Percentiles rank a stretch among this genome's conserved stretches.
phyloP scores from a whole-genome alignment of 2,797 vertebrate genomes.

The Lagorchestes hirsutus region DNA sequence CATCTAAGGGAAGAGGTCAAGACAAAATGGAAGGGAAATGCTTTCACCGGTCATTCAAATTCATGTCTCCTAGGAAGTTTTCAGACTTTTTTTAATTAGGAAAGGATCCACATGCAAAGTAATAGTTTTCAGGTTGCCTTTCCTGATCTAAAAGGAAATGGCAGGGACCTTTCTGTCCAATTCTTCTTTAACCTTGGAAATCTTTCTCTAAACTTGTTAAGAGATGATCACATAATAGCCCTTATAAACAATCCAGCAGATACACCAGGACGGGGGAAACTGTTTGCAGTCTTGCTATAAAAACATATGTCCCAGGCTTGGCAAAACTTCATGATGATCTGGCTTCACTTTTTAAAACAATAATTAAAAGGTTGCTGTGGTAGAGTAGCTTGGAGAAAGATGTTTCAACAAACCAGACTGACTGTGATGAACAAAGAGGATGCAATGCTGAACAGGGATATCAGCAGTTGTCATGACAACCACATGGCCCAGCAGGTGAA shows the following conservation, averaged over 20 bases:
- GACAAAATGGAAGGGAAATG: background rate
- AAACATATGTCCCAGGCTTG: background rate
- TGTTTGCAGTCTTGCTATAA: background rate
- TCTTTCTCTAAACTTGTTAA: background rate
- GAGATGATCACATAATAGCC: background rate
- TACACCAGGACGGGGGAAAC: rapidly evolving
- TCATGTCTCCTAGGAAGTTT: background rate
- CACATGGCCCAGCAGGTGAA: slow-evolving; percentile 70
- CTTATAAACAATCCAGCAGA: background rate
- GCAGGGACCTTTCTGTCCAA: background rate
- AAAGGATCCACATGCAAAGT: background rate
- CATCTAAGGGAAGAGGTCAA: background rate
- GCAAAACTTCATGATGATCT: background rate
- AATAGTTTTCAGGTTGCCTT: background rate
- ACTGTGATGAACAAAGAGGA: slow-evolving; percentile 45
- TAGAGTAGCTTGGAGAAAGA: slow-evolving; percentile 26
- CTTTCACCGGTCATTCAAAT: background rate
- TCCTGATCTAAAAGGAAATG: background rate
- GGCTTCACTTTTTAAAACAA: background rate
- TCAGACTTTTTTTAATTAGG: background rate
- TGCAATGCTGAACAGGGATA: slow-evolving; percentile 34
- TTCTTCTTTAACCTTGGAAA: background rate
- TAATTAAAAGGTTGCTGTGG: background rate
- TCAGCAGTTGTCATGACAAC: slow-evolving; percentile 75
- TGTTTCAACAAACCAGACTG: slow-evolving; percentile 25